Percentiles rank a stretch among this genome's conserved stretches.
These are phyloP conservation scores for Lepeophtheirus salmonis DNA, from an alignment of 1,140 invertebrate species.

Conservation along the genomic window DNA sequence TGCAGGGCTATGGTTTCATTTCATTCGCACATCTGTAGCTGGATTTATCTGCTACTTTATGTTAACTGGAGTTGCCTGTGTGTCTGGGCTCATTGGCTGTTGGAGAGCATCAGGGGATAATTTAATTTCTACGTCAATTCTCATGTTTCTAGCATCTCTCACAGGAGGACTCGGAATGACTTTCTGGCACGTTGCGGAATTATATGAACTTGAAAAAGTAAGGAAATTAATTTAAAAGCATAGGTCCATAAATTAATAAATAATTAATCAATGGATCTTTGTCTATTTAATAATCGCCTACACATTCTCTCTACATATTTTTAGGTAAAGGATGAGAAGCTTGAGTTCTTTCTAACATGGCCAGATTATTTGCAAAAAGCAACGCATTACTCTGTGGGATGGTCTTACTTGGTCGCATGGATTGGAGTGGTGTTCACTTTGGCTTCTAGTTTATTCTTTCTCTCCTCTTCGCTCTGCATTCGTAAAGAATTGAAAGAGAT, in stretches of 20 bases:
- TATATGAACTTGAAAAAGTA: slow-evolving; percentile 17
- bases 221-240: background rate
- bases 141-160: slow-evolving; percentile 50
- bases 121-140: slow-evolving; percentile 74
- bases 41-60: slow-evolving; percentile 70
- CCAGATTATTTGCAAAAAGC: background rate
- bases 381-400: slow-evolving; percentile 32
- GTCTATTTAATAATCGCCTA: too few relatives aligned
- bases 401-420: slow-evolving; percentile 67
- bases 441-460: slow-evolving; percentile 51
- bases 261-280: too few relatives aligned
- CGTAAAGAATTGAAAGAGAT: slow-evolving; percentile 37
- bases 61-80: slow-evolving; percentile 68
- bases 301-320: background rate
- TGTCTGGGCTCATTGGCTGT: slow-evolving; percentile 70
- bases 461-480: slow-evolving; percentile 54
- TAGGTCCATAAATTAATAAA: too few relatives aligned
- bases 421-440: slow-evolving; percentile 51
- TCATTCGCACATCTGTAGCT: slow-evolving; percentile 69
- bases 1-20: slow-evolving; percentile 10
- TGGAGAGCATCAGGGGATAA: slow-evolving; percentile 76
- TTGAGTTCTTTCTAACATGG: slow-evolving; percentile 9
- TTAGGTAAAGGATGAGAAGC: slow-evolving; percentile 4
- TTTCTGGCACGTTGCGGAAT: slow-evolving; percentile 6
- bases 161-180: slow-evolving; percentile 9